Base-by-base conservation (phyloP, 1,140 invertebrate species). In the Cephus cinctus region DNA sequence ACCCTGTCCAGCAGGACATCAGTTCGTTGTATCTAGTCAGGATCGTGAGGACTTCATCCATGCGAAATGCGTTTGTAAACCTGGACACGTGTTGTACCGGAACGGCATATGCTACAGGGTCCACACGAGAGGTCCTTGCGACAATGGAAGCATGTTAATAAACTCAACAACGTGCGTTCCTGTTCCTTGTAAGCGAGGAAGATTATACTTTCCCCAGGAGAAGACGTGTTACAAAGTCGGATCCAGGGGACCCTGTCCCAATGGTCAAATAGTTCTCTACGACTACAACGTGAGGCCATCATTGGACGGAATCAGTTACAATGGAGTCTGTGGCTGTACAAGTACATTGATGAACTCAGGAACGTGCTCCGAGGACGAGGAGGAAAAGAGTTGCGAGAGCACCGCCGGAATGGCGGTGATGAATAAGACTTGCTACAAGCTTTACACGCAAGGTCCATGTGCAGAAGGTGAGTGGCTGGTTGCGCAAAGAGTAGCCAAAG, bases 241-340 rank as follows among this genome's bases (percentile, higher is more conserved):
- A 0, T 80, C 83, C 0, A 76, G 79, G 16, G 89, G 88, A 25
- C 88, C 88, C 0, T 92, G 89, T 57, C 75, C 79, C 0, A 61
- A 67, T 5, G 83, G 85, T 1, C 82, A 88, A 57, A 78, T 89
- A 4, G 83, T 92, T 1, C 79, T 88, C 0, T 90, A 88, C 59
- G 88, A 91, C 73, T 87, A 89, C 54, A 83, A 82, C 1, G 83
- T 85, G 0, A 70, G 86, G 11, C 87, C 87, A 0, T 87, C 87
- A 0, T 54, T 89, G 0, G 87, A 90, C 54, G 89, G 88, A 0
- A 80, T 90, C 14, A 87, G 87, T n/a, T 90, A 89, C 59, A 87
- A 88, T 44, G 89, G 88, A 0, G 80, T 88, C 3, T 92, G 89
- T 52, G 85, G 83, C 2, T 90, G 88, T 56, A 80, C 78, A 0